These are phyloP conservation scores for Urocolius indicus DNA, from an alignment of 2,113 vertebrate species.

Conservation along the genomic window DNA sequence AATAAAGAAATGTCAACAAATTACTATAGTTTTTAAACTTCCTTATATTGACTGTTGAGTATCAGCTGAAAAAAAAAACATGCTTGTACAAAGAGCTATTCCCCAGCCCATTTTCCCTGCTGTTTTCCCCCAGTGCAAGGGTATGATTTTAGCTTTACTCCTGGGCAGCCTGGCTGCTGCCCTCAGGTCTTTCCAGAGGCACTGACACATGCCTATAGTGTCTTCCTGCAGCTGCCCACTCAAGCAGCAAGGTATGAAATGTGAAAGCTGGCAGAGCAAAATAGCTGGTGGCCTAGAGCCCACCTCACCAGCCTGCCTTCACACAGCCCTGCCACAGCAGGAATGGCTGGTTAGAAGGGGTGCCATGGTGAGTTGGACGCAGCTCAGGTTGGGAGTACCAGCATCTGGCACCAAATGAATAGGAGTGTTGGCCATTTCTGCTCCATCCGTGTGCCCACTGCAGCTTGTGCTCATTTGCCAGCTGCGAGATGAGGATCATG, in stretches of 20 bases:
- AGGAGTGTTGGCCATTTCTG: background rate
- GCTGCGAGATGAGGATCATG: fast-evolving
- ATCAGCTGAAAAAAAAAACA: background rate
- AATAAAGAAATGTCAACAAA: background rate
- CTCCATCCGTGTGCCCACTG: fast-evolving
- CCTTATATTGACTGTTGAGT: background rate
- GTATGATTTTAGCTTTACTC: background rate
- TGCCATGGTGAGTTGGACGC: background rate
- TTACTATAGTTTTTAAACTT: background rate
- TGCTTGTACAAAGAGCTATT: fast-evolving
- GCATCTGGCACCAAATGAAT: background rate
- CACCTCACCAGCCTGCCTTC: background rate
- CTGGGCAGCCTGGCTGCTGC: background rate
- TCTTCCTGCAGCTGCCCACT: background rate
- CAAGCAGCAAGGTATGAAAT: background rate
- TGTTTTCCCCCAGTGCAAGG: background rate
- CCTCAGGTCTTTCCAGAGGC: background rate
- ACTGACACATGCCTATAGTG: background rate
- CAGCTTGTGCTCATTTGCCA: background rate
- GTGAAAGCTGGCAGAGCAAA: background rate
- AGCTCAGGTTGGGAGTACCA: background rate
- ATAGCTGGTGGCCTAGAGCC: background rate
- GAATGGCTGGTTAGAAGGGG: background rate
- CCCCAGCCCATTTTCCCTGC: background rate
- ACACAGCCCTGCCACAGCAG: fast-evolving